Percentiles rank a stretch among this genome's conserved stretches.
These are phyloP conservation scores for Scolopax mira DNA, from an alignment of 2,113 vertebrate species.

Conservation along the genomic window DNA sequence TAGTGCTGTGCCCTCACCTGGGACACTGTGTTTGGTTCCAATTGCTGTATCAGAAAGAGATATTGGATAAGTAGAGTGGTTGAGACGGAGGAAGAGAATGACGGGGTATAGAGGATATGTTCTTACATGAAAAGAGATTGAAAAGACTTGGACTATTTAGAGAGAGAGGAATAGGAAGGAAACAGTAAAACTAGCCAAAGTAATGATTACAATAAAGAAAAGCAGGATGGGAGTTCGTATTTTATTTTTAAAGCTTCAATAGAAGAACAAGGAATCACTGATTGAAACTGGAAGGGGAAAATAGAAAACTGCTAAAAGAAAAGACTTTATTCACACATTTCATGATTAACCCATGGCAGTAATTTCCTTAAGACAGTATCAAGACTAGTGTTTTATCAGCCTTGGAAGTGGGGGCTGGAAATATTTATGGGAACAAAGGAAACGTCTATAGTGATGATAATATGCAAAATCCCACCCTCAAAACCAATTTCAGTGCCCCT, in stretches of 20 bases:
- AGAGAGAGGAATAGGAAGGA: background rate
- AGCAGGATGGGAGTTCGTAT: background rate
- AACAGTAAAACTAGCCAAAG: background rate
- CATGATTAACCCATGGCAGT: background rate
- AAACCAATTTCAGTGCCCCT: background rate
- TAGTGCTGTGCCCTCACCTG: background rate
- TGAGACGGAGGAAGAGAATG: background rate
- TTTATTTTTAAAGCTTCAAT: conserved; percentile 8
- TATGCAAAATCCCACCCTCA: background rate
- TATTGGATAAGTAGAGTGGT: background rate
- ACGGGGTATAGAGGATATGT: background rate
- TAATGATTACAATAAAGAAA: conserved; percentile 2
- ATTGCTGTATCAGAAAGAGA: background rate
- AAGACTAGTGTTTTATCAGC: background rate
- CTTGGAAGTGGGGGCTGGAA: background rate
- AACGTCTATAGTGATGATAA: background rate
- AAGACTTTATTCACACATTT: background rate
- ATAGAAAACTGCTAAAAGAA: background rate
- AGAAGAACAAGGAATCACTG: conserved; percentile 34
- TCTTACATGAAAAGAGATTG: background rate
- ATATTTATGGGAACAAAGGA: background rate
- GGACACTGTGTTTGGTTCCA: background rate
- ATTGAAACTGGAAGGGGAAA: conserved; percentile 11
- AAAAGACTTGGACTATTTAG: background rate
- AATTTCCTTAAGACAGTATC: background rate